phyloP scores from a whole-genome alignment of 1,140 invertebrate genomes.

The Aphaenogaster rudis region DNA sequence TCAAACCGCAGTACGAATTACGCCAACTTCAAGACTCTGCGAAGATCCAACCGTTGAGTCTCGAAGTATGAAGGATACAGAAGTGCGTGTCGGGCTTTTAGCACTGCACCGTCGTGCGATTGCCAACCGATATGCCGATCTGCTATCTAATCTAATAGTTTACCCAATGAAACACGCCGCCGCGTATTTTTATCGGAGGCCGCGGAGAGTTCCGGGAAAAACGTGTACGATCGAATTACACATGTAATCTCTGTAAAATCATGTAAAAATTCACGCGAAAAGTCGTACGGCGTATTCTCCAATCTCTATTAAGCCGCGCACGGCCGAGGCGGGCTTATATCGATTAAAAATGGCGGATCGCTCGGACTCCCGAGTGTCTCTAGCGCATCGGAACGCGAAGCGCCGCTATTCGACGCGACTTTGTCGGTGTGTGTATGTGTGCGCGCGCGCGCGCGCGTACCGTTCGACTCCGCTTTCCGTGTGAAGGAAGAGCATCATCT shows the following conservation, averaged over 20 bases:
- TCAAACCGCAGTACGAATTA: background rate
- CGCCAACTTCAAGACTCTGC: background rate
- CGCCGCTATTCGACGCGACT: slow-evolving; percentile 61
- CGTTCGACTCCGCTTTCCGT: slow-evolving; percentile 8
- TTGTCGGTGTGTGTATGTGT: no score
- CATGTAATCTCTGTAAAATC: background rate
- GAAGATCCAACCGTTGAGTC: background rate
- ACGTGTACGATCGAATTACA: no score
- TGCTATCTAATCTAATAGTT: slow-evolving; percentile 44
- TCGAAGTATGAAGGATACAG: background rate
- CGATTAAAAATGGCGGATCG: slow-evolving; percentile 62
- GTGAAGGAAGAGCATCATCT: slow-evolving; percentile 12
- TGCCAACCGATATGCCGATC: background rate
- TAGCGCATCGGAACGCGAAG: slow-evolving; percentile 61
- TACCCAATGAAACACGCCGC: background rate
- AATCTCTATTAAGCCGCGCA: background rate
- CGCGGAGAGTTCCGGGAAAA: background rate
- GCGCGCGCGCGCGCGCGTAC: background rate
- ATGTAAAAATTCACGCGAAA: background rate
- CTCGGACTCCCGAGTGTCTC: slow-evolving; percentile 50
- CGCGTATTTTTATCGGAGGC: slow-evolving; percentile 1
- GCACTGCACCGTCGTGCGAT: background rate
- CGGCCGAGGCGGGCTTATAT: slow-evolving; percentile 38
- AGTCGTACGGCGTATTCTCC: background rate
- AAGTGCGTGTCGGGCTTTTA: background rate